Conservation (phyloP, 2,113 vertebrate genomes). For the Cricetomys ansorgei region DNA sequence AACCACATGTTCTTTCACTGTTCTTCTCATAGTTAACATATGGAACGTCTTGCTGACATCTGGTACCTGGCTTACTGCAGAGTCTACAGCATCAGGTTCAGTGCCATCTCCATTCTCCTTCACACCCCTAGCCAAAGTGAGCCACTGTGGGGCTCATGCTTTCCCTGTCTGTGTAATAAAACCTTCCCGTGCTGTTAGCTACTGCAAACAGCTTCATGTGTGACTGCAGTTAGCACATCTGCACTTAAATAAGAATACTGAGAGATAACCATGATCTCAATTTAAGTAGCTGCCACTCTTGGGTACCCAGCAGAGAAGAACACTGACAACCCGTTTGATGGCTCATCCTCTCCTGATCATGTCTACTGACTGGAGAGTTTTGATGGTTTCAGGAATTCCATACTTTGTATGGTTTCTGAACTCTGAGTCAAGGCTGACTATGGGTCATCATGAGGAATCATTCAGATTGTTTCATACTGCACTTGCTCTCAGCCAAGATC, state of each 20-base stretch:
- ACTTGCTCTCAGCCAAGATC: background rate
- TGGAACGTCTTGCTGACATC: background rate
- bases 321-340: background rate
- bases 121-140: background rate
- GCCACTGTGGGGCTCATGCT: background rate
- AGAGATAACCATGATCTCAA: background rate
- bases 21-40: background rate
- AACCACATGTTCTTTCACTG: background rate
- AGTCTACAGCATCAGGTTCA: background rate
- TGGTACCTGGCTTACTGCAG: fast-evolving
- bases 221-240: background rate
- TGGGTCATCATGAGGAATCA: background rate
- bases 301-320: background rate
- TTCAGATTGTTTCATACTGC: background rate
- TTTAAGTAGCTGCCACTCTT: background rate
- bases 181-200: background rate
- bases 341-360: background rate
- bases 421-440: background rate
- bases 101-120: fast-evolving
- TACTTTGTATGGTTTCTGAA: conserved; percentile 12
- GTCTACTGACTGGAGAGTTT: background rate
- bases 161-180: background rate
- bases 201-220: background rate
- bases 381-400: background rate
- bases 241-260: background rate